A percentile compares a stretch with the other conserved stretches of the same genome.
These are phyloP conservation scores for Notothenia coriiceps DNA, from an alignment of 2,113 vertebrate genomes.

Conservation along the genomic window DNA sequence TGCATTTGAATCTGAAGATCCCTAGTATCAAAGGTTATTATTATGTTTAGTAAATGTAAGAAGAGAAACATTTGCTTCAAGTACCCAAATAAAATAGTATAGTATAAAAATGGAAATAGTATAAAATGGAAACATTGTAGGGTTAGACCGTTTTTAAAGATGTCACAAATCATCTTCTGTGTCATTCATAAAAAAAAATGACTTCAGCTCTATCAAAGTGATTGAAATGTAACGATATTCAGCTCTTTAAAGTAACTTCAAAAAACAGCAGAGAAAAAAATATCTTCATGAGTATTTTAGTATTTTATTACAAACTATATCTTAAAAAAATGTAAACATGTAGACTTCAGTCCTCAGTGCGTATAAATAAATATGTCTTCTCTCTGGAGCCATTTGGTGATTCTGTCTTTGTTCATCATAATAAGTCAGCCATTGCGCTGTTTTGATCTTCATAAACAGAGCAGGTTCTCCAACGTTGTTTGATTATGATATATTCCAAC, in stretches of 20 bases:
- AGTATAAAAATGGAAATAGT: neutral
- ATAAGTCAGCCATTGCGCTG: neutral
- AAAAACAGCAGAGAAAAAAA: slow-evolving; percentile 24
- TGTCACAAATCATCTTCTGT: no score
- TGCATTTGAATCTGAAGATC: neutral
- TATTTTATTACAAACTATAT: slow-evolving; percentile 63
- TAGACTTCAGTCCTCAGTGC: slow-evolving; percentile 44
- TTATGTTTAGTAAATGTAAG: no score
- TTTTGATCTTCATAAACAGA: neutral
- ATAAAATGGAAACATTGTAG: neutral
- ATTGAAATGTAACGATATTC: neutral
- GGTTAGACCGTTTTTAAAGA: no score
- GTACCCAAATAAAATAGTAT: neutral
- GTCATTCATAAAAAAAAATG: no score
- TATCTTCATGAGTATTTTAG: slow-evolving; percentile 15
- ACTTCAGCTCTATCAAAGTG: neutral
- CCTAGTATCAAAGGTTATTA: neutral
- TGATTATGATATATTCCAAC: slow-evolving; percentile 22
- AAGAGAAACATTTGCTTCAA: no score
- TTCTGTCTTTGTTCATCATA: slow-evolving; percentile 13
- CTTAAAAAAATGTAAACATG: slow-evolving; percentile 65
- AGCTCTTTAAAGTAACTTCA: neutral
- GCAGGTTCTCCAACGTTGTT: slow-evolving; percentile 7
- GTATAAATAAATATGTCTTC: slow-evolving; percentile 59
- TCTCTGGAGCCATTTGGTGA: neutral